phyloP scores from a whole-genome alignment of 2,888 invertebrate species.

The Ariolimax columbianus region DNA sequence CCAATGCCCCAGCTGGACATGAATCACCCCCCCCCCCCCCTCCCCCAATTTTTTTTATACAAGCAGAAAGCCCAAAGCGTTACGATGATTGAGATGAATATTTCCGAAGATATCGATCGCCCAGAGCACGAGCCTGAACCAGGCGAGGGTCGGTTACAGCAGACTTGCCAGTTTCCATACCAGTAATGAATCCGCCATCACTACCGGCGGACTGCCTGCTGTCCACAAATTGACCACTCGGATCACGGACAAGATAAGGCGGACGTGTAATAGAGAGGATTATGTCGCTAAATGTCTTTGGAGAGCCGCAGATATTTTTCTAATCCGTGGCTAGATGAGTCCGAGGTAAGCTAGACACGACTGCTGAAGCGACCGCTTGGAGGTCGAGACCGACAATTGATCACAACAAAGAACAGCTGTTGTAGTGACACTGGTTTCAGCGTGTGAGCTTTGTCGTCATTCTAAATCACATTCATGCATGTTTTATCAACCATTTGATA shows the following conservation, averaged over 20 bases:
- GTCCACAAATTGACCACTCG: not conserved
- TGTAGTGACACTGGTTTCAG: too few relatives aligned
- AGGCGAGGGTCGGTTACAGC: not conserved
- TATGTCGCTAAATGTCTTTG: not conserved
- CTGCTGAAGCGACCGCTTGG: not conserved
- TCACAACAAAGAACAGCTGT: not conserved
- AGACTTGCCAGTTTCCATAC: not conserved
- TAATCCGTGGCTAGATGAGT: not conserved
- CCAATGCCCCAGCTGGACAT: too few relatives aligned
- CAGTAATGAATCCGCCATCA: conserved; percentile 14
- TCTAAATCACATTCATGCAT: too few relatives aligned
- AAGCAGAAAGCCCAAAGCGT: not conserved
- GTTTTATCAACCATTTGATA: too few relatives aligned
- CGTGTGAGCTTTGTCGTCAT: too few relatives aligned
- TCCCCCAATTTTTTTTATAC: too few relatives aligned
- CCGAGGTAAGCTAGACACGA: not conserved
- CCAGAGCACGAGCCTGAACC: too few relatives aligned
- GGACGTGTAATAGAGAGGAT: not conserved
- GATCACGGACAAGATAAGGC: not conserved
- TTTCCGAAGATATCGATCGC: not conserved
- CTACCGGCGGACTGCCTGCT: not conserved
- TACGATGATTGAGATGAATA: not conserved
- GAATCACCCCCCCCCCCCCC: too few relatives aligned
- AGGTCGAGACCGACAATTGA: not conserved
- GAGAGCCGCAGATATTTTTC: not conserved